Conservation (phyloP, 2,888 invertebrate species). For the Ethmia dodecea region DNA sequence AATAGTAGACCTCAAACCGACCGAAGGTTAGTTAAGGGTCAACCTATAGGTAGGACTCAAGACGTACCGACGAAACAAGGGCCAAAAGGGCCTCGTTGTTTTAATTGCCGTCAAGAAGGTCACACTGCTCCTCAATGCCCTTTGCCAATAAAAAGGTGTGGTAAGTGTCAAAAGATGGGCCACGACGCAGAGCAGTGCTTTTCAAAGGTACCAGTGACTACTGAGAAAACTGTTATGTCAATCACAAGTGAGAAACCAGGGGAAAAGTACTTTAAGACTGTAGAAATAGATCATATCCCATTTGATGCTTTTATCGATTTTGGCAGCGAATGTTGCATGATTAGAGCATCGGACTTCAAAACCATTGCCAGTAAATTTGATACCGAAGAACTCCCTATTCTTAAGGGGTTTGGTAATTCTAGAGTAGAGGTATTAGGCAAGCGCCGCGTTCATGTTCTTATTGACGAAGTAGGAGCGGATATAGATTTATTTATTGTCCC, state of each 20-base stretch:
- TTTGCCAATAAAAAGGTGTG: background rate
- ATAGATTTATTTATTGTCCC: background rate
- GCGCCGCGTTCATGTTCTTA: background rate
- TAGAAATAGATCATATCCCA: background rate
- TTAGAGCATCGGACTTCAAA: background rate
- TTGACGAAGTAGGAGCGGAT: background rate
- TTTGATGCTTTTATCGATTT: background rate
- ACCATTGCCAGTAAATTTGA: background rate
- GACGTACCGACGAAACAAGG: background rate
- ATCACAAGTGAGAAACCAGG: background rate
- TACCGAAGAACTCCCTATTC: background rate
- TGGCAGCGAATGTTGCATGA: background rate
- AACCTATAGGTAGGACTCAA: background rate
- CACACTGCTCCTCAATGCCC: background rate
- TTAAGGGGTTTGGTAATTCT: constrained; percentile 3
- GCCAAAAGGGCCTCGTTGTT: background rate
- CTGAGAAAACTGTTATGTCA: background rate
- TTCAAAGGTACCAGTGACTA: background rate
- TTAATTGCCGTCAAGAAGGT: background rate
- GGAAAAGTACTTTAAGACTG: background rate
- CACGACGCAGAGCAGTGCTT: background rate
- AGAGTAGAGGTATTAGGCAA: background rate
- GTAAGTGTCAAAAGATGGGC: background rate
- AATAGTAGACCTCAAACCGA: background rate
- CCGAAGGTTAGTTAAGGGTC: too few relatives aligned